Conservation (phyloP, 2,888 invertebrate genomes). For the Magallana nippona region DNA sequence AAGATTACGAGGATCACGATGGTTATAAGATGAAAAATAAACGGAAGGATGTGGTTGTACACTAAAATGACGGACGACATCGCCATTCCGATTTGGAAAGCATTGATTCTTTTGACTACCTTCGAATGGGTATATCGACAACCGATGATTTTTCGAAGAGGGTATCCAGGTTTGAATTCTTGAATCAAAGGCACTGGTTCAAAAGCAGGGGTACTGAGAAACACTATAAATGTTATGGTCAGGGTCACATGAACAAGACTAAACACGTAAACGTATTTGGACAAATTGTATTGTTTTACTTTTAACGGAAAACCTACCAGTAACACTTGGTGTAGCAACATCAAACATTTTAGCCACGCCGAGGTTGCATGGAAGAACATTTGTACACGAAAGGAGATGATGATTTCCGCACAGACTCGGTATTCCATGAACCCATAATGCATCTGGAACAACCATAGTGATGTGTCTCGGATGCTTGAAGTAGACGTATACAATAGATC, state of each 20-base stretch:
- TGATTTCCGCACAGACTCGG: neutral
- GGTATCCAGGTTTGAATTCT: neutral
- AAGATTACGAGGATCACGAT: neutral
- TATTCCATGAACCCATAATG: slow-evolving; percentile 2
- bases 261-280: neutral
- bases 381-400: neutral
- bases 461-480: neutral
- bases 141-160: neutral
- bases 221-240: neutral
- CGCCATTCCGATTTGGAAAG: neutral
- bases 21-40: neutral
- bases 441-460: neutral
- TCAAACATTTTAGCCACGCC: neutral
- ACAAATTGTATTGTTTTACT: neutral
- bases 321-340: neutral
- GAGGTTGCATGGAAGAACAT: neutral
- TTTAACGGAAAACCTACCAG: neutral
- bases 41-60: neutral
- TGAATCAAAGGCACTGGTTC: neutral
- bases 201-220: neutral
- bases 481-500: neutral
- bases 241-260: neutral
- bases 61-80: neutral
- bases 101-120: neutral
- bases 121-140: neutral